Percentiles rank a stretch among this genome's conserved stretches.
These are phyloP conservation scores for Plectrocnemia conspersa DNA, from an alignment of 1,140 invertebrate species.

Conservation along the genomic window DNA sequence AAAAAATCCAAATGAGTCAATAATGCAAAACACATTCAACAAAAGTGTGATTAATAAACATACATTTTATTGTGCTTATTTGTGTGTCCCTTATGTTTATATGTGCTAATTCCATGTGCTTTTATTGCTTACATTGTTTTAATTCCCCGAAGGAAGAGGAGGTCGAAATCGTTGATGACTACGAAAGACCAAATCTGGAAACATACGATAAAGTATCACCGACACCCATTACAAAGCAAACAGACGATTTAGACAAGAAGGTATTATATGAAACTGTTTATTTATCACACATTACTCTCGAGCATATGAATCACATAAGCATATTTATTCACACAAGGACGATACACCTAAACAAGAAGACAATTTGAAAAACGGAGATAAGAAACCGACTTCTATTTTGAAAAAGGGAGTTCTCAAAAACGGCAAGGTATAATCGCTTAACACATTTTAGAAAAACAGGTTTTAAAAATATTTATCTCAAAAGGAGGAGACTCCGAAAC, in stretches of 20 bases:
- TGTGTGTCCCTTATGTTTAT: neutral
- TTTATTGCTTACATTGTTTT: no score
- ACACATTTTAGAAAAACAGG: no score
- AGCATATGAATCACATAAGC: neutral
- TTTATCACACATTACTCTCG: neutral
- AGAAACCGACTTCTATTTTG: no score
- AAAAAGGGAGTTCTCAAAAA: no score
- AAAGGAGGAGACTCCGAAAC: neutral
- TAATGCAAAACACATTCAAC: no score
- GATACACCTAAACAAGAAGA: no score
- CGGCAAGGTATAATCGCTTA: no score
- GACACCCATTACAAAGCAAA: slow-evolving; percentile 40
- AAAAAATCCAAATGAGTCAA: neutral
- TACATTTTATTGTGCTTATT: slow-evolving; percentile 3
- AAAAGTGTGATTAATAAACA: no score
- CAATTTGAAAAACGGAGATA: no score
- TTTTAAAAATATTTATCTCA: neutral
- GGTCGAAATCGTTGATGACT: slow-evolving; percentile 47
- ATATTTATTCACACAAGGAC: no score
- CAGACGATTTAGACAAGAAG: slow-evolving; percentile 36
- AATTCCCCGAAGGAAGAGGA: slow-evolving; percentile 36
- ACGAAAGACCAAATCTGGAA: slow-evolving; percentile 50
- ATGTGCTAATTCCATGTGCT: neutral
- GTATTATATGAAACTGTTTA: slow-evolving; percentile 7
- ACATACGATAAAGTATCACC: slow-evolving; percentile 47